These are phyloP conservation scores for Lophotriccus pileatus DNA, from an alignment of 2,797 vertebrate species.

Conservation along the genomic window DNA sequence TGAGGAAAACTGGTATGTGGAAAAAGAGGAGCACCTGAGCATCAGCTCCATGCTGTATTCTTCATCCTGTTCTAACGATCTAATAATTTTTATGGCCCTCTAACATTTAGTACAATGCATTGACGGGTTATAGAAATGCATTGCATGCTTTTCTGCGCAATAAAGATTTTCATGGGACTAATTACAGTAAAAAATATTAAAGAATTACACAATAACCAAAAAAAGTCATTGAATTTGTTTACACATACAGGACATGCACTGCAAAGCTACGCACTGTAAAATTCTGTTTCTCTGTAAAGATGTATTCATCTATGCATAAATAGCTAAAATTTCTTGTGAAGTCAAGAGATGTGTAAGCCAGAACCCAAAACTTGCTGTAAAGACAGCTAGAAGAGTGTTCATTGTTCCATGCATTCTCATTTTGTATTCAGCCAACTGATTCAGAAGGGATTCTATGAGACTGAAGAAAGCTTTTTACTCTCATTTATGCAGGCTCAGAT, in stretches of 20 bases:
- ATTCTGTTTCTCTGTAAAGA: background rate
- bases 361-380: background rate
- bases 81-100: background rate
- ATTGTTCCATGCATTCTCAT: background rate
- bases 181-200: background rate
- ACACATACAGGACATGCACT: accelerated
- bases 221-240: background rate
- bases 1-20: background rate
- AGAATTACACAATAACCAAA: background rate
- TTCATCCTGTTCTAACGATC: background rate
- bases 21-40: background rate
- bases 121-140: background rate
- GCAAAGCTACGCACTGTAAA: background rate
- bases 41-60: background rate
- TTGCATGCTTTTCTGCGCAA: background rate
- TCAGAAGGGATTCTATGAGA: constrained; percentile 38
- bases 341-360: background rate
- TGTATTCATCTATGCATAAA: background rate
- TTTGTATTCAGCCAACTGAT: constrained; percentile 10
- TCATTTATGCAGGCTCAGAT: constrained; percentile 57
- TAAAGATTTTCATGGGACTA: background rate
- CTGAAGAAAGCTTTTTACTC: constrained; percentile 38
- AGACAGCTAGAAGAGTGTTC: background rate
- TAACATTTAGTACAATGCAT: background rate
- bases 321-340: constrained; percentile 18